phyloP scores from a whole-genome alignment of 2,888 invertebrate species.

The Neoascia interrupta region DNA sequence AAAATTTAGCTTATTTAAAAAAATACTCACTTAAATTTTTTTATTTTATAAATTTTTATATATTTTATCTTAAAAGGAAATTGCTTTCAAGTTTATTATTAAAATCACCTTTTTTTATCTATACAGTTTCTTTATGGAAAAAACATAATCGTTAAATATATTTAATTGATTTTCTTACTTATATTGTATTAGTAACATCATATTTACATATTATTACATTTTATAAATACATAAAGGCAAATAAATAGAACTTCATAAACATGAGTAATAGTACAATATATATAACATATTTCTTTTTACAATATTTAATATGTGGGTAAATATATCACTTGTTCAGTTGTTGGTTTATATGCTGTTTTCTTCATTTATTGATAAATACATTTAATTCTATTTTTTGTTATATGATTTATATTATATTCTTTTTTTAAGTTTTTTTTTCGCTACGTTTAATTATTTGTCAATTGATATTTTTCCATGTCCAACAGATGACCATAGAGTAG shows the following conservation, averaged over 20 bases:
- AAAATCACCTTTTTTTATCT: neutral
- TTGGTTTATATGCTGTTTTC: conserved; percentile 48
- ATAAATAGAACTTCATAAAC: conserved; percentile 55
- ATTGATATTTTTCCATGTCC: conserved; percentile 79
- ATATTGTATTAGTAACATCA: conserved; percentile 18
- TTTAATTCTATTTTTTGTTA: conserved; percentile 43
- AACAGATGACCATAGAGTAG: conserved; percentile 80
- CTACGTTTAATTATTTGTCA: conserved; percentile 78
- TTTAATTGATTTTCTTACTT: conserved; percentile 28
- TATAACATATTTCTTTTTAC: conserved; percentile 36
- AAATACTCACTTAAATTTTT: conserved; percentile 21
- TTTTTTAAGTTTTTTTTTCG: conserved; percentile 3
- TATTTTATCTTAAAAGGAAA: conserved; percentile 5
- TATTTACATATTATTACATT: conserved; percentile 55
- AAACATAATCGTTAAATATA: conserved; percentile 2
- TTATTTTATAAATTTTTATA: neutral
- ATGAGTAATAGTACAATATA: conserved; percentile 51
- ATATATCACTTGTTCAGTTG: conserved; percentile 68
- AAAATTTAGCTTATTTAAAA: conserved; percentile 12
- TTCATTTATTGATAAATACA: conserved; percentile 54
- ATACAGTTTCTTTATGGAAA: conserved; percentile 29
- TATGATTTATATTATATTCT: conserved; percentile 18
- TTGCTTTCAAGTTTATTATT: neutral
- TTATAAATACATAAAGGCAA: conserved; percentile 53
- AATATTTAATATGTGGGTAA: conserved; percentile 67